Conservation (phyloP, 2,113 vertebrate species). For the Acanthisitta chloris region DNA sequence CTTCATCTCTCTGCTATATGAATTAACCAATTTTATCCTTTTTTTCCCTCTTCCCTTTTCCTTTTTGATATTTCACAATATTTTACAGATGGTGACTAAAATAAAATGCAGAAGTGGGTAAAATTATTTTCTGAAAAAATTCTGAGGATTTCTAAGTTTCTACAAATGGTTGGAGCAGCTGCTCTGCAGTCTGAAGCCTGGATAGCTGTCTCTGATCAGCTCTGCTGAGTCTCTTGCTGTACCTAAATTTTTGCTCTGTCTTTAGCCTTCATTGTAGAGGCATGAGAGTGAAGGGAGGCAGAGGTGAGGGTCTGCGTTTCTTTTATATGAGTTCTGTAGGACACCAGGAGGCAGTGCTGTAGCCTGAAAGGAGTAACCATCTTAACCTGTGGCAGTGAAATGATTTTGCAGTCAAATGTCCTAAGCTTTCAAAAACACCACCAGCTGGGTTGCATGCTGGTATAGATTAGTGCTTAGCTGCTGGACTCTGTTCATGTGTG, state of each 20-base stretch:
- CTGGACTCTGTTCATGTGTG: background rate
- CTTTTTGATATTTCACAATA: background rate
- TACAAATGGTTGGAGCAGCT: background rate
- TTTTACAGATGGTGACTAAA: background rate
- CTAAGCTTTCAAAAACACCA: background rate
- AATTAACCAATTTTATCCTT: background rate
- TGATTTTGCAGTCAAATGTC: background rate
- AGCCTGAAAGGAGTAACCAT: background rate
- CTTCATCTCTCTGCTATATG: background rate
- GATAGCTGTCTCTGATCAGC: background rate
- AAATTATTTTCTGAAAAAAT: background rate
- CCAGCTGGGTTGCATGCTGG: background rate
- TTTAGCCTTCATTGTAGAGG: accelerated
- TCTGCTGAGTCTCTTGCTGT: background rate
- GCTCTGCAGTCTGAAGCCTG: background rate
- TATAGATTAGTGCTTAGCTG: background rate
- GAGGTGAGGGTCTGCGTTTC: background rate
- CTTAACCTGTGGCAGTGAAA: background rate
- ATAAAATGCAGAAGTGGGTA: background rate
- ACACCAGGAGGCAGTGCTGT: background rate
- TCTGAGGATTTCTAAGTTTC: background rate
- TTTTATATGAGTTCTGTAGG: background rate
- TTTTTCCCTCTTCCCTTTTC: background rate
- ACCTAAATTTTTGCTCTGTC: background rate
- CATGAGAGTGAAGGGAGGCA: background rate